Evolutionary conservation across 1,140 invertebrate species (phyloP).

Genomic region (Rhopalosiphum maidis): DNA sequence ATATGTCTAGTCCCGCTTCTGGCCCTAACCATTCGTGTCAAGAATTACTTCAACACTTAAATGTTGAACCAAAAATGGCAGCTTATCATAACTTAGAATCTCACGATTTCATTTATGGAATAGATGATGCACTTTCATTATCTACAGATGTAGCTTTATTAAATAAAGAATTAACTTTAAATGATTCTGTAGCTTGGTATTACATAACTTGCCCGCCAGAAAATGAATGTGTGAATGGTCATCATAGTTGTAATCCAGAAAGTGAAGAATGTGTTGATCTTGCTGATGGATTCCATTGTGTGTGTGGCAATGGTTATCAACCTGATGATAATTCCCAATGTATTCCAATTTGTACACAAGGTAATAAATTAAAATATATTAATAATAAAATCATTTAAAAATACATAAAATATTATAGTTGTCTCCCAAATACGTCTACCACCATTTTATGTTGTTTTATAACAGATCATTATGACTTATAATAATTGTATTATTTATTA

Average conservation of each 20-base stretch:
- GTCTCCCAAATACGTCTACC: not conserved
- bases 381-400: not conserved
- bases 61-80: constrained; percentile 61
- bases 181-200: constrained; percentile 57
- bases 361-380: constrained; percentile 9
- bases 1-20: constrained; percentile 74
- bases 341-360: constrained; percentile 73
- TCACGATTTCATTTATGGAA: constrained; percentile 27
- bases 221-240: constrained; percentile 90
- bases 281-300: constrained; percentile 79
- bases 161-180: not conserved
- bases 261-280: constrained; percentile 86
- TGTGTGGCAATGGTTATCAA: constrained; percentile 84
- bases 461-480: not conserved
- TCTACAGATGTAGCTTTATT: constrained; percentile 41
- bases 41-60: constrained; percentile 65
- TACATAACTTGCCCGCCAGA: constrained; percentile 80
- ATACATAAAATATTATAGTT: not conserved
- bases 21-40: constrained; percentile 75
- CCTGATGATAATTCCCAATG: constrained; percentile 63
- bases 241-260: constrained; percentile 85
- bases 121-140: constrained; percentile 23
- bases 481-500: not conserved
- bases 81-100: constrained; percentile 44
- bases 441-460: not conserved